phyloP scores from a whole-genome alignment of 2,113 vertebrate species.

The Vulpes ferrilata region DNA sequence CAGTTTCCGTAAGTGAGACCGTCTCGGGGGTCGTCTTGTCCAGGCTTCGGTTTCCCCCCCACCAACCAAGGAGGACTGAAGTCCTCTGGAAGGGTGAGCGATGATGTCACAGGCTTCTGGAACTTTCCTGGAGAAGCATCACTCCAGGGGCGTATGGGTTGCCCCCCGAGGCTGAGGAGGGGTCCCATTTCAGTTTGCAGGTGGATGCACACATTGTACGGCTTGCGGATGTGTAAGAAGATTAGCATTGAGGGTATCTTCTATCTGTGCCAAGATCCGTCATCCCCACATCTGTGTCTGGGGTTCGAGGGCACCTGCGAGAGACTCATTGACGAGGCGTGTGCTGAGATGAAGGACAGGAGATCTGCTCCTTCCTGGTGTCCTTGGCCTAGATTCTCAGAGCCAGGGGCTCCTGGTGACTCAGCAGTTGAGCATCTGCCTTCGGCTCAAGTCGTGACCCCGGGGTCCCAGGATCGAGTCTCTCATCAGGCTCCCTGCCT shows the following conservation, averaged over 20 bases:
- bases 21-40: fast-evolving
- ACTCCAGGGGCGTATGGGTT: fast-evolving
- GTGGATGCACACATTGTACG: fast-evolving
- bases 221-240: fast-evolving
- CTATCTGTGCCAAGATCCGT: fast-evolving
- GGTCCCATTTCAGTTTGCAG: background rate
- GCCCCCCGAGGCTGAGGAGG: background rate
- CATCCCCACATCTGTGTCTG: fast-evolving
- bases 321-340: fast-evolving
- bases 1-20: background rate
- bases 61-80: fast-evolving
- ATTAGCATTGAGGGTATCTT: background rate
- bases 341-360: background rate
- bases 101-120: fast-evolving
- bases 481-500: too few species aligned
- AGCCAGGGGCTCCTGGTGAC: background rate
- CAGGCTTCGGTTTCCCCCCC: fast-evolving
- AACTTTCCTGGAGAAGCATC: background rate
- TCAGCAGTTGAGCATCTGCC: too few species aligned
- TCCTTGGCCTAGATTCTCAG: background rate
- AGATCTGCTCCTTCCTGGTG: background rate
- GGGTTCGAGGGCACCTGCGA: fast-evolving
- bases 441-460: too few species aligned
- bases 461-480: too few species aligned
- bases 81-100: fast-evolving